Evolutionary conservation across 2,888 invertebrate genomes (phyloP), one percentile per base, ranked within the genome.

Genomic region (Melipona beecheii): DNA sequence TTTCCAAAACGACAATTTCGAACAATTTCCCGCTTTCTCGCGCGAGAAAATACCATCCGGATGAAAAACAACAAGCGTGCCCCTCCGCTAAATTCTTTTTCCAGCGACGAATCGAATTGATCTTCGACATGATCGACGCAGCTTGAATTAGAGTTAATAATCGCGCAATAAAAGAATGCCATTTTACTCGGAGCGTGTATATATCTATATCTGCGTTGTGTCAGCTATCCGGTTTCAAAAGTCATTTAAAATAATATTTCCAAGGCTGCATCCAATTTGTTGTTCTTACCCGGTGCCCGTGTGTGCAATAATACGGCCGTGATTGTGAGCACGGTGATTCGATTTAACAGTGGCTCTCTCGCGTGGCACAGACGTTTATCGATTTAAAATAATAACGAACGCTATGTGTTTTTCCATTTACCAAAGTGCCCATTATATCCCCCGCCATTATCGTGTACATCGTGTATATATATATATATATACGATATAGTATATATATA

Each of bases 361-460:
- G 75, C 76, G 83, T 76, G 83, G 83, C 80, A n/a, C 80, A 27
- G 54, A 62, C 72, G 62, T 72, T 81, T 68, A 76, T 83, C 81
- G 81, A 83, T 83, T 81, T 81, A 73, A 83, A 83, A 76, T 83
- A 81, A 83, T 76, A 83, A 83, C 81, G 70, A 83, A 83, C 81
- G 27, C 17, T 24, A 31, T 70, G 68, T 81, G 80, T 76, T 76
- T 83, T 81, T 81, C 81, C 83, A 83, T 83, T 83, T 83, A 72
- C 64, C 43, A 73, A 73, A 76, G 73, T 83, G 49, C 5, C 69
- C 64, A 65, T 81, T 73, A 49, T 68, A 21, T 43, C 21, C 3
- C 43, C 27, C 19, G 19, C 43, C 21, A 36, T 49, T 21, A 31
- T 21, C 15, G 24, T 19, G 24, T n/a, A 4, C 24, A 4, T n/a